These are phyloP conservation scores for Oryzias sinensis DNA, from an alignment of 2,797 vertebrate species.

Conservation along the genomic window DNA sequence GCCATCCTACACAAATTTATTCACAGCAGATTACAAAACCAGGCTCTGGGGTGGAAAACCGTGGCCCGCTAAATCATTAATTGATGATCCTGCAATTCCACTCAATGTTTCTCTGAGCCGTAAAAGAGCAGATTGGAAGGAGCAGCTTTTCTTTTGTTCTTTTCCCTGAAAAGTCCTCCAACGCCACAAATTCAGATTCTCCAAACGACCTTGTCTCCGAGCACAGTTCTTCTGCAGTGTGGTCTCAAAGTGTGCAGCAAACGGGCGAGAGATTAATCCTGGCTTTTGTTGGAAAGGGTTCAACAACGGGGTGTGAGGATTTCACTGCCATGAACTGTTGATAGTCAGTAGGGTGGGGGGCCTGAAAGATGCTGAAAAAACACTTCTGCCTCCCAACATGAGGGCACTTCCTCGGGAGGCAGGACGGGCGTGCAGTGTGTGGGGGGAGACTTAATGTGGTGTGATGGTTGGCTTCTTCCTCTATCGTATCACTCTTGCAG, in stretches of 20 bases:
- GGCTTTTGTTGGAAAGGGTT: slow-evolving; percentile 45
- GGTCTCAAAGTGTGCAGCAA: slow-evolving; percentile 26
- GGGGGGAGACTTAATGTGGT: slow-evolving; percentile 53
- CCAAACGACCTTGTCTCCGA: slow-evolving; percentile 49
- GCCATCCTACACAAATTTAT: slow-evolving; percentile 70
- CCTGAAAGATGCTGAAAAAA: slow-evolving; percentile 55
- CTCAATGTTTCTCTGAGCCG: slow-evolving; percentile 40
- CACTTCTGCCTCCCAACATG: slow-evolving; percentile 46
- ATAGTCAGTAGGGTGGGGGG: slow-evolving; percentile 42
- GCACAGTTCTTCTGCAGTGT: slow-evolving; percentile 36
- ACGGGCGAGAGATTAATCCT: slow-evolving; percentile 21
- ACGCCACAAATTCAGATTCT: slow-evolving; percentile 17
- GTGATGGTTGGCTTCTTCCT: slow-evolving; percentile 22
- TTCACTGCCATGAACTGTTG: slow-evolving; percentile 46
- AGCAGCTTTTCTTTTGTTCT: slow-evolving; percentile 21
- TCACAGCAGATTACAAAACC: slow-evolving; percentile 66
- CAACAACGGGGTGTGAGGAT: slow-evolving; percentile 51
- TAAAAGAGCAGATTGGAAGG: slow-evolving; percentile 31
- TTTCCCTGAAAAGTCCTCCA: slow-evolving; percentile 28
- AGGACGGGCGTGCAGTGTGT: slow-evolving; percentile 34
- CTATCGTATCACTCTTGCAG: slow-evolving; percentile 14
- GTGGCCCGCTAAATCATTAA: slow-evolving; percentile 68
- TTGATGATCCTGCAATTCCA: slow-evolving; percentile 66
- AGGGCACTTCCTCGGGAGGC: slow-evolving; percentile 59
- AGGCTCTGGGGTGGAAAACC: slow-evolving; percentile 66